Evolutionary conservation across 2,888 invertebrate species (phyloP).

Genomic region (Lithophane socia): DNA sequence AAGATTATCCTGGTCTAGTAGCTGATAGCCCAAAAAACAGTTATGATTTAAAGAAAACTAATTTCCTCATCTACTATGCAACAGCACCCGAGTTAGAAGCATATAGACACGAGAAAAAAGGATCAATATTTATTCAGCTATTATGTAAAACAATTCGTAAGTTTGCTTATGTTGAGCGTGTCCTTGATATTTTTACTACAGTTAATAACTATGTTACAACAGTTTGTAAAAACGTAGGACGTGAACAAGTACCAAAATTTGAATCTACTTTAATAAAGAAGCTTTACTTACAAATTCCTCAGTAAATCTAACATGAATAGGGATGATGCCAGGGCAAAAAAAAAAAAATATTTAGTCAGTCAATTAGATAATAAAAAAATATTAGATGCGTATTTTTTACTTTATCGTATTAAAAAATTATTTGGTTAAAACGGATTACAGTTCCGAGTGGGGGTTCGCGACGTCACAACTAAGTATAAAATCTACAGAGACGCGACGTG

Average conservation of each 20-base stretch:
- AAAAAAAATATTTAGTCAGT: too few relatives aligned
- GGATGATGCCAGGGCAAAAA: too few relatives aligned
- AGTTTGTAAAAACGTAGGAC: constrained; percentile 71
- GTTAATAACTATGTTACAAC: constrained; percentile 77
- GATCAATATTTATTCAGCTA: constrained; percentile 85
- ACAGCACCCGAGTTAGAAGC: constrained; percentile 86
- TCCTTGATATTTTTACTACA: constrained; percentile 83
- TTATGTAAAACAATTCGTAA: constrained; percentile 77
- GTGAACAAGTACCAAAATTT: constrained; percentile 81
- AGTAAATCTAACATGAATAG: constrained; percentile 14
- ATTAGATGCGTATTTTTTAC: too few relatives aligned
- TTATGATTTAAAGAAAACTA: constrained; percentile 77
- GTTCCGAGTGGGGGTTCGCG: too few relatives aligned
- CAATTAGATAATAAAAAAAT: too few relatives aligned
- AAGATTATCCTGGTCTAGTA: constrained; percentile 69
- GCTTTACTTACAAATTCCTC: constrained; percentile 76
- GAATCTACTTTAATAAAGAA: constrained; percentile 82
- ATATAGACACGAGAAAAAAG: constrained; percentile 78
- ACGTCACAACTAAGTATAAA: too few relatives aligned
- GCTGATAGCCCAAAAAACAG: constrained; percentile 76
- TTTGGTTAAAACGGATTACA: too few relatives aligned
- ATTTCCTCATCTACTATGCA: constrained; percentile 85
- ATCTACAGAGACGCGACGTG: too few relatives aligned
- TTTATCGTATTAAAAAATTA: too few relatives aligned
- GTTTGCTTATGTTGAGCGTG: constrained; percentile 75